Percentiles rank a stretch among this genome's conserved stretches.
phyloP scores from a whole-genome alignment of 2,113 vertebrate genomes.

The Psittacus erithacus region DNA sequence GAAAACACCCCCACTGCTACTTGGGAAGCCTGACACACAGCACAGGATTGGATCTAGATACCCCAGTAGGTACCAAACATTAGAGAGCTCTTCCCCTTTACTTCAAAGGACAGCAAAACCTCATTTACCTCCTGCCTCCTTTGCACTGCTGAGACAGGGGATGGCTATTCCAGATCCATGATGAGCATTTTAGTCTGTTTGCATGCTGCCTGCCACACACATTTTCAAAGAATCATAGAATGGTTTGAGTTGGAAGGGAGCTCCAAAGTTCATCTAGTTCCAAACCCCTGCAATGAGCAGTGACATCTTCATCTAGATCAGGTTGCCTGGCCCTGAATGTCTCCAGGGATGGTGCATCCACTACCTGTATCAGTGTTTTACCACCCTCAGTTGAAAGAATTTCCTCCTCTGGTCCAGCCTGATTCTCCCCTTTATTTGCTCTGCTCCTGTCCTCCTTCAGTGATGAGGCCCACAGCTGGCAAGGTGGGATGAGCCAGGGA shows the following conservation, averaged over 20 bases:
- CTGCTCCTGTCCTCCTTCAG: neutral
- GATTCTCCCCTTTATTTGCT: neutral
- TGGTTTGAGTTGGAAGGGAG: neutral
- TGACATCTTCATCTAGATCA: neutral
- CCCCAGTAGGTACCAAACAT: neutral
- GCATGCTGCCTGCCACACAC: neutral
- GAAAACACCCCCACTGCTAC: neutral
- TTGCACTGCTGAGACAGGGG: fast-evolving
- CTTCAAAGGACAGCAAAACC: neutral
- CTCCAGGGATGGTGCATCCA: neutral
- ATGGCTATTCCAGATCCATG: fast-evolving
- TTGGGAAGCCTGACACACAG: neutral
- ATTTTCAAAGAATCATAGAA: neutral
- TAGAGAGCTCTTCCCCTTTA: neutral
- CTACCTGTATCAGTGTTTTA: neutral
- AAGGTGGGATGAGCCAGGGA: fast-evolving
- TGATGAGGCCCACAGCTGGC: neutral
- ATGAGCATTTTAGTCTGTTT: neutral
- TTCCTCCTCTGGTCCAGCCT: neutral
- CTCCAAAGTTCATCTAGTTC: neutral
- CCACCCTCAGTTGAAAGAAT: neutral
- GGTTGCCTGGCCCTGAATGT: neutral
- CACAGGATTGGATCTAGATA: neutral
- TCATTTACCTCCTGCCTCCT: neutral
- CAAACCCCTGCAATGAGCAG: neutral